These are phyloP conservation scores for Sebastolobus altivelis DNA, from an alignment of 2,797 vertebrate genomes.

Conservation along the genomic window DNA sequence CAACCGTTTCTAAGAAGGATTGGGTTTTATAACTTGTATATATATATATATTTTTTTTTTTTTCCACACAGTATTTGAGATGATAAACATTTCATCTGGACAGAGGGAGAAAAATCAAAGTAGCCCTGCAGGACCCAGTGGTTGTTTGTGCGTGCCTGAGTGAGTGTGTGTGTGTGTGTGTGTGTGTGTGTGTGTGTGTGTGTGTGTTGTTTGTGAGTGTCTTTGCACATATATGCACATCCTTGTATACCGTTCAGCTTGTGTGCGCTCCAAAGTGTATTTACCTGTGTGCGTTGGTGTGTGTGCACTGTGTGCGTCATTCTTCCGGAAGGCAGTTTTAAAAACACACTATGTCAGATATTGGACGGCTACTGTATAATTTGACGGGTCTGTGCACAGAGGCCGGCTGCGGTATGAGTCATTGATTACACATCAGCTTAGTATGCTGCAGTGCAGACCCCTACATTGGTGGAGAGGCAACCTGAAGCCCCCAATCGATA, in stretches of 20 bases:
- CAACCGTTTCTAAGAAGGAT: slow-evolving; percentile 63
- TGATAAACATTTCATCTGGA: slow-evolving; percentile 77
- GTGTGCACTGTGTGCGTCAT: slow-evolving; percentile 53
- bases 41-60: slow-evolving; percentile 14
- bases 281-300: slow-evolving; percentile 55
- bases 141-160: slow-evolving; percentile 52
- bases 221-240: slow-evolving; percentile 54
- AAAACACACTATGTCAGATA: slow-evolving; percentile 82
- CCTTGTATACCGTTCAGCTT: slow-evolving; percentile 40
- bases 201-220: slow-evolving; percentile 31
- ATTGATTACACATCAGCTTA: slow-evolving; percentile 90
- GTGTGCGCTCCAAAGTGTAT: slow-evolving; percentile 49
- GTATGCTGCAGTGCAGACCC: slow-evolving; percentile 87
- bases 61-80: slow-evolving; percentile 61
- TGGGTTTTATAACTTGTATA: slow-evolving; percentile 60
- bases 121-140: slow-evolving; percentile 64
- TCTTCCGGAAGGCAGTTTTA: slow-evolving; percentile 76
- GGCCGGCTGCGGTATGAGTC: slow-evolving; percentile 84
- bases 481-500: slow-evolving; percentile 88
- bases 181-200: slow-evolving; percentile 32
- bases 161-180: slow-evolving; percentile 6
- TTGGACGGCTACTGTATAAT: slow-evolving; percentile 82
- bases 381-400: slow-evolving; percentile 83
- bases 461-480: slow-evolving; percentile 84
- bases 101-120: slow-evolving; percentile 72